A percentile compares a stretch with the other conserved stretches of the same genome.
These are phyloP conservation scores for Mesitornis unicolor DNA, from an alignment of 2,113 vertebrate genomes.

Conservation along the genomic window DNA sequence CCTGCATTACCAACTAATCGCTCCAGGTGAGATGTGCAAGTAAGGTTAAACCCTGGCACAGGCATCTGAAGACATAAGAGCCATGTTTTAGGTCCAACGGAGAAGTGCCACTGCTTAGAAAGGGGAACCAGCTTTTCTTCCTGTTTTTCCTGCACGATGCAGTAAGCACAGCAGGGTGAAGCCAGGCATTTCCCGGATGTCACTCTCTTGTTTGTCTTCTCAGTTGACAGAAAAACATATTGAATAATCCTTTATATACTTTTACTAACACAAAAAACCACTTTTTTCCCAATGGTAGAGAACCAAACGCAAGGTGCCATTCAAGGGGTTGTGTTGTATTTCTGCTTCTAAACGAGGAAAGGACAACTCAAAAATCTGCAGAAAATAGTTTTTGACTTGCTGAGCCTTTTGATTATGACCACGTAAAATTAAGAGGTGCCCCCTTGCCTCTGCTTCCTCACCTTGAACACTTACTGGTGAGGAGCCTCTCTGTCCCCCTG, in stretches of 20 bases:
- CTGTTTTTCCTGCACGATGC: not conserved
- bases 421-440: not conserved
- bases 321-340: not conserved
- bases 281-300: not conserved
- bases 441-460: not conserved
- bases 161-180: not conserved
- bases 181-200: not conserved
- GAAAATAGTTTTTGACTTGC: not conserved
- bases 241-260: not conserved
- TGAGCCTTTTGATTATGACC: not conserved
- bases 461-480: not conserved
- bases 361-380: not conserved
- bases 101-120: not conserved
- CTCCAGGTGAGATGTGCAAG: not conserved
- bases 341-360: rapidly evolving
- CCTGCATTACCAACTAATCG: not conserved
- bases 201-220: not conserved
- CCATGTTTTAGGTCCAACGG: not conserved
- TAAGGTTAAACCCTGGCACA: not conserved
- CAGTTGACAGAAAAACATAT: not conserved
- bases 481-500: not conserved
- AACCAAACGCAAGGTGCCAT: not conserved
- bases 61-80: not conserved
- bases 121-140: not conserved
- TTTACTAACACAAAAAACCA: not conserved